Base-by-base conservation (phyloP, 1,140 invertebrate species). In the Leptinotarsa defecta region DNA sequence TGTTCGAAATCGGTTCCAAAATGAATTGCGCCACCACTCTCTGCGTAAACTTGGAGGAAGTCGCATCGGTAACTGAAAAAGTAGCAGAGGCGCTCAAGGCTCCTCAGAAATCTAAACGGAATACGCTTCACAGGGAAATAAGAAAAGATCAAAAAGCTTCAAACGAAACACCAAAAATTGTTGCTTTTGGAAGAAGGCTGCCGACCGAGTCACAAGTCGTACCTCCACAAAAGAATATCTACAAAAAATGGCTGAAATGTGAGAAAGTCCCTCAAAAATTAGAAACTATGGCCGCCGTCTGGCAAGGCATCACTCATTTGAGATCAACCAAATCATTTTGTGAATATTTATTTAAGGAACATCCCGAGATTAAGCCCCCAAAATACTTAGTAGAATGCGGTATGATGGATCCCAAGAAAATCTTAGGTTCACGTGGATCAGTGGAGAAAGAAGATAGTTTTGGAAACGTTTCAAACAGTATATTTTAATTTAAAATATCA, bases 1-100 rank as follows among this genome's bases (percentile, higher is more conserved):
- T 89, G 86, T 89, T 89, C 74, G 84, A 89, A 84, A 88, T 91
- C 67, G 88, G 89, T 83, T 91, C 91, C 76, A 87, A 87, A 22
- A 86, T 83, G 82, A 87, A 86, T 83, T 88, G 85, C 75, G 88
- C 86, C 71, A 86, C 84, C 80, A 87, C 87, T 1, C 74, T 88
- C 4, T 82, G 85, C 8, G 74, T 87, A 15, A 78, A 86, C 80
- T 81, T 87, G 3, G 86, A 85, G 77, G 87, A 88, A 73, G 77
- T 88, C 68, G 85, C 87, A 11, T 86, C 87, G 68, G 87, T 88
- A 17, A 80, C 86, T 0, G 80, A 86, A 76, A 83, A 77, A 73
- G 84, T 88, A 77, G 87, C 87, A 8, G 81, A 86, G 52, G 84
- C 82, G 43, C 80, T 84, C 68, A 80, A 83, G 6, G 80, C 84